Percentiles rank a stretch among this genome's conserved stretches.
Evolutionary conservation across 2,888 invertebrate genomes (phyloP).

Genomic region (Amblyteles armatorius): DNA sequence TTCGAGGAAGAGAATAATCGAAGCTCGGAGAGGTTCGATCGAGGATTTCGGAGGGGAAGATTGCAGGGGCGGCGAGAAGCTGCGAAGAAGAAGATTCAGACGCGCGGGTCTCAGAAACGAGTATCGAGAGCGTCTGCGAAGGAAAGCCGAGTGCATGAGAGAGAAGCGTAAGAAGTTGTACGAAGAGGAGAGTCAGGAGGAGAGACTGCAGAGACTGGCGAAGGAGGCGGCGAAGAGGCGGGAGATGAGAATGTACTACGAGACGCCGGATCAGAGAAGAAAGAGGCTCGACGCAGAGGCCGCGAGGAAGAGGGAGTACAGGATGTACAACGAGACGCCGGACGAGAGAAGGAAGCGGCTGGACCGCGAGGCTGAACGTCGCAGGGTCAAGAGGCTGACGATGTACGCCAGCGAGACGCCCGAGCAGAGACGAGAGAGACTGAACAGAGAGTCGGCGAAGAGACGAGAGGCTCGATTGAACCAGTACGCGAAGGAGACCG

Average conservation of each 20-base stretch:
- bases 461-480: constrained; percentile 77
- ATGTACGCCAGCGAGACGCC: constrained; percentile 78
- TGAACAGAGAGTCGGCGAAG: constrained; percentile 78
- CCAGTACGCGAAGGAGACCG: constrained; percentile 79
- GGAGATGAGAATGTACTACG: constrained; percentile 79
- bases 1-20: background rate
- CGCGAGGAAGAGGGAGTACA: constrained; percentile 78
- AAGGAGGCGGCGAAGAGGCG: constrained; percentile 76
- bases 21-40: background rate
- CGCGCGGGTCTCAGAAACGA: constrained; percentile 66
- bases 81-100: constrained; percentile 63
- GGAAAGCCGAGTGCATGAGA: constrained; percentile 77
- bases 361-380: constrained; percentile 78
- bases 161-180: constrained; percentile 76
- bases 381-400: constrained; percentile 77
- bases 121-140: constrained; percentile 73
- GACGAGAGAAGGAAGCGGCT: constrained; percentile 78
- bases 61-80: constrained; percentile 45
- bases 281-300: constrained; percentile 79
- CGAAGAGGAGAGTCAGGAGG: constrained; percentile 75
- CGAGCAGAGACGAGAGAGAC: constrained; percentile 76
- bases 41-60: background rate
- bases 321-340: constrained; percentile 79
- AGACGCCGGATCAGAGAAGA: constrained; percentile 78
- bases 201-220: constrained; percentile 73